These are phyloP conservation scores for Garrulus glandarius DNA, from an alignment of 2,797 vertebrate species.

Conservation along the genomic window DNA sequence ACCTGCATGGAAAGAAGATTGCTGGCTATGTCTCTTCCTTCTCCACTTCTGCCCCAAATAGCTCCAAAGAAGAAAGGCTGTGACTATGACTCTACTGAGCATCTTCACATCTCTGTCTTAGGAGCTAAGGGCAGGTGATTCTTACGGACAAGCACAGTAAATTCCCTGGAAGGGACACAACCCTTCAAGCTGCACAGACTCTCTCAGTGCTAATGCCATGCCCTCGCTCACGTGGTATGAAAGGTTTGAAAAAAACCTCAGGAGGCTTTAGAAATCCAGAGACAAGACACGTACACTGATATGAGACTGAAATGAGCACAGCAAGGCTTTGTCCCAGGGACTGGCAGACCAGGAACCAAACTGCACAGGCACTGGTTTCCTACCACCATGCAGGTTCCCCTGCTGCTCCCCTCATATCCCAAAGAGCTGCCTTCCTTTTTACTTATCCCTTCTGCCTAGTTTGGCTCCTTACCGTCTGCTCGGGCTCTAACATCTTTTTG, in stretches of 20 bases:
- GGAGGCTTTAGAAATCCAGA: background rate
- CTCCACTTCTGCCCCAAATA: background rate
- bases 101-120: background rate
- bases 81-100: background rate
- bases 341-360: background rate
- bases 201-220: background rate
- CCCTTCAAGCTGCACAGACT: background rate
- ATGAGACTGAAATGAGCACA: background rate
- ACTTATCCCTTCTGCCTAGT: background rate
- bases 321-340: background rate
- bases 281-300: background rate
- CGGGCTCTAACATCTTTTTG: conserved; percentile 74
- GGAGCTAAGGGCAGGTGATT: background rate
- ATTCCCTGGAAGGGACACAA: background rate
- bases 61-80: background rate
- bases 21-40: background rate
- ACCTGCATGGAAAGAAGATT: background rate
- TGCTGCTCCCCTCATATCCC: background rate
- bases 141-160: background rate
- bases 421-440: background rate
- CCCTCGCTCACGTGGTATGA: rapidly evolving
- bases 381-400: background rate
- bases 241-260: background rate
- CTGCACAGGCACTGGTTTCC: background rate
- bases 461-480: conserved; percentile 75